Base-by-base conservation (phyloP, 2,888 invertebrate genomes). In the Fissipunctia ypsillon region DNA sequence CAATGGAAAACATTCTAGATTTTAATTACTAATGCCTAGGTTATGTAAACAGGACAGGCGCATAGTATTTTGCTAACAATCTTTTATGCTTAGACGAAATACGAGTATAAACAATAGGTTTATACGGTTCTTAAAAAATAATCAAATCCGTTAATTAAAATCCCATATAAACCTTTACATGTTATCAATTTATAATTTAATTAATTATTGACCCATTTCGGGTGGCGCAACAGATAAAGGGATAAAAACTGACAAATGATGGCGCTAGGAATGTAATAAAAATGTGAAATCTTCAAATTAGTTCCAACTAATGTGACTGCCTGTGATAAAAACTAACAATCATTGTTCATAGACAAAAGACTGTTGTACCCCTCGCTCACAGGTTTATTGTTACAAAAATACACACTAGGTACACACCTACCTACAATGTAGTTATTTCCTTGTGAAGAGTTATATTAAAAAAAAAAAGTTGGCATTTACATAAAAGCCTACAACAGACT, bases 1-100 rank as follows among this genome's bases (percentile, higher is more conserved):
- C 38, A 60, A 41, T 65, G 64, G 54, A 38, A 54, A 60, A 50
- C 31, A 64, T 64, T 65, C 82, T 82, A 78, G 82, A 64, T 59
- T 45, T 56, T 59, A 73, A 72, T 76, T 57, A 54, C 22, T 31
- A 19, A 19, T 6, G n/a, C 19, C 16, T 31, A 9, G 57, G 19
- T 50, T 56, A 16, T n/a, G 19, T 4, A 19, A 52, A 69, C 45
- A 41, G n/a, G 9, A 45, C 0, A n/a, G 14, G 28, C 19, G 50
- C 22, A 19, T 28, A 38, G 14, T 16, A 22, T 28, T 38, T n/a
- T n/a, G 1, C 7, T 28, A 6, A 7, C 3, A 12, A 41, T 19
- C 0, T 14, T 16, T 22, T 28, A 45, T 28, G 1, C 3, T 69
- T 35, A 45, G 1, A 56, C 16, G 16, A 64, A 63, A 74, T n/a